Evolutionary conservation across 2,888 invertebrate genomes (phyloP).

Genomic region (Calliscelio sp.): DNA sequence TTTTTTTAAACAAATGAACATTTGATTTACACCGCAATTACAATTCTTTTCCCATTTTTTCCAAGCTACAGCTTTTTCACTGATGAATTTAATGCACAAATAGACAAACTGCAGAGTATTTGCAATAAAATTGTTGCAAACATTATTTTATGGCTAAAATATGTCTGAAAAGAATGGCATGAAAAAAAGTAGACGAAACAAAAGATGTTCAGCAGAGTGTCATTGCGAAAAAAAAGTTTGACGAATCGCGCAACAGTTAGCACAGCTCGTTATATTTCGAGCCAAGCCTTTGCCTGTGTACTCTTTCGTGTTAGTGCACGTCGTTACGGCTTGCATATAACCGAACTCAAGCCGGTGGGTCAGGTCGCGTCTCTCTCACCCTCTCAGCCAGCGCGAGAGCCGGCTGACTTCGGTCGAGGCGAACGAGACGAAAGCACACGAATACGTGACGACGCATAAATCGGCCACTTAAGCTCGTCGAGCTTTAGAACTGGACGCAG

Average conservation of each 20-base stretch:
- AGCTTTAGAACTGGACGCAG: slow-evolving; percentile 72
- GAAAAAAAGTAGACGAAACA: slow-evolving; percentile 31
- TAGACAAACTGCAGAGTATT: too few species aligned
- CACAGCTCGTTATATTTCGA: slow-evolving; percentile 72
- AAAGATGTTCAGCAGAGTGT: slow-evolving; percentile 63
- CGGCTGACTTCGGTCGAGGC: slow-evolving; percentile 72
- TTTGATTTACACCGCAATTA: too few species aligned
- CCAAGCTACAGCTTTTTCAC: too few species aligned
- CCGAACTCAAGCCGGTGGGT: slow-evolving; percentile 68
- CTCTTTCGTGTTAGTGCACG: slow-evolving; percentile 66
- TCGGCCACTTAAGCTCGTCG: slow-evolving; percentile 77
- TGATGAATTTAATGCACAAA: too few species aligned
- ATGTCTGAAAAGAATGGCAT: too few species aligned
- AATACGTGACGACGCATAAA: slow-evolving; percentile 80
- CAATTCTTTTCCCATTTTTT: too few species aligned
- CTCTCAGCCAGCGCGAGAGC: slow-evolving; percentile 58
- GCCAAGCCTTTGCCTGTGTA: slow-evolving; percentile 66
- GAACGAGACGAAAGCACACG: slow-evolving; percentile 74
- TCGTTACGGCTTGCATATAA: slow-evolving; percentile 66
- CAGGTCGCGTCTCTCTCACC: slow-evolving; percentile 67
- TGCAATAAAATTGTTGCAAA: too few species aligned
- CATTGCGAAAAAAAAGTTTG: slow-evolving; percentile 79
- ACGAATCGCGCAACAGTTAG: slow-evolving; percentile 81
- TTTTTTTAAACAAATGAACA: too few species aligned
- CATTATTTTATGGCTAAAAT: too few species aligned